Evolutionary conservation across 2,797 vertebrate genomes (phyloP), one percentile per base, ranked within the genome.

Genomic region (Adelosebastes latens): DNA sequence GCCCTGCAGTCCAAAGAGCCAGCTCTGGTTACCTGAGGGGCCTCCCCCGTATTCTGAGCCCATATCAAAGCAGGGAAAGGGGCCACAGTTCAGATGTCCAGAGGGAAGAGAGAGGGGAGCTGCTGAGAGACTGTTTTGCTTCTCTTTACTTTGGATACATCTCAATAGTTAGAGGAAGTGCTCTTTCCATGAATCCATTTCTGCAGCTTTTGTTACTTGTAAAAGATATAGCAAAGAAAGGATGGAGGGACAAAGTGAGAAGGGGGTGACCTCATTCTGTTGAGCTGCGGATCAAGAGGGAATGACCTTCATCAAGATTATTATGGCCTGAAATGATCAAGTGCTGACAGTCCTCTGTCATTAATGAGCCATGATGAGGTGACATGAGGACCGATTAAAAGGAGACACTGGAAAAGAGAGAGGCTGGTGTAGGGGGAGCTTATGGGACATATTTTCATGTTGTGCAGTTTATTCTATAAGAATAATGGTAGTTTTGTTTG

Each of bases 1-100:
- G 59, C 72, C 75, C 83, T 53, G 56, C 86, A 77, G 77, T 80
- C 84, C 83, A 71, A 66, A 80, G 86, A 87, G 81, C 66, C 55
- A 49, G 82, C 83, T 92, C 81, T 39, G 83, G 84, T 93, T 93
- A 93, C 90, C 87, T 90, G 87, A 72, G 83, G 84, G 90, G 82
- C 82, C 91, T 84, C 86, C 58, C 75, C 74, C 5, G 1, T 73
- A 75, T 81, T 80, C 80, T 42, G 72, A 86, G 87, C 72, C 52
- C 77, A 60, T 87, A 88, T 91, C 81, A 84, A 87, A 89, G 89
- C 73, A 64, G 32, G 75, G 53, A 72, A 64, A 65, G 70, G 73
- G 84, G 83, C 65, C 74, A 68, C 70, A 67, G 91, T 87, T 89
- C 77, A 88, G 81, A 87, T 58, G 7, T 86, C 80, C 74, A 72